Base-by-base conservation (phyloP, 2,888 invertebrate species). In the Stenolophus ochropezus region DNA sequence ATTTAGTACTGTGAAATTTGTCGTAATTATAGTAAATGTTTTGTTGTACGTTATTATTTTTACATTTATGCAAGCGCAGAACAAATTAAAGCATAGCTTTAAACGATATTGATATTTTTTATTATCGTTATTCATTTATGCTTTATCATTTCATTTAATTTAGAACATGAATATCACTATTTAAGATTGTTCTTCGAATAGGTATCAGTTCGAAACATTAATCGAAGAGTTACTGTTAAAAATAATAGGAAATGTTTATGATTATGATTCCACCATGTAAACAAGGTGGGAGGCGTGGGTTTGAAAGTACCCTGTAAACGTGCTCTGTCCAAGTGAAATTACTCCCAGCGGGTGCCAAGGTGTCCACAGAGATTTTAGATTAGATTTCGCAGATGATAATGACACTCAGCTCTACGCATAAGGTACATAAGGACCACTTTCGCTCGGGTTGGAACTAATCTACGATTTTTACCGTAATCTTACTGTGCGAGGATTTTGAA, bases 301-400 rank as follows among this genome's bases (percentile, higher is more conserved):
- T 11, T 14, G 18, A 11, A 56, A 56, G 56, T 56, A 20, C 56
- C 20, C 33, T 78, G 33, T 79, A 71, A 79, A 79, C 79, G 33
- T 49, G 20, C 27, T 16, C n/a, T 73, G 80, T 80, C 80, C 80
- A 83, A 84, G 84, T 83, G 85, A 84, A 85, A 85, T 85, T 85
- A 84, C 85, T 84, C 84, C 82, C 86, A 85, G 86, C 86, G 85
- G 86, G 83, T 85, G 85, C 84, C 86, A 84, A 84, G 85, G 86
- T 86, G 86, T 86, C 86, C 86, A 85, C 85, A 83, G 86, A 85
- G 87, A 86, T 85, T 84, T 83, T 82, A 86, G 86, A 87, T 86
- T 87, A 86, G 86, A 86, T 86, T 86, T 86, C 85, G 83, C 83
- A 83, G 83, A 84, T 84, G 85, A 85, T 86, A 86, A 73, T 56